Conservation (phyloP, 2,113 vertebrate genomes). For the Aegotheles bennettii region DNA sequence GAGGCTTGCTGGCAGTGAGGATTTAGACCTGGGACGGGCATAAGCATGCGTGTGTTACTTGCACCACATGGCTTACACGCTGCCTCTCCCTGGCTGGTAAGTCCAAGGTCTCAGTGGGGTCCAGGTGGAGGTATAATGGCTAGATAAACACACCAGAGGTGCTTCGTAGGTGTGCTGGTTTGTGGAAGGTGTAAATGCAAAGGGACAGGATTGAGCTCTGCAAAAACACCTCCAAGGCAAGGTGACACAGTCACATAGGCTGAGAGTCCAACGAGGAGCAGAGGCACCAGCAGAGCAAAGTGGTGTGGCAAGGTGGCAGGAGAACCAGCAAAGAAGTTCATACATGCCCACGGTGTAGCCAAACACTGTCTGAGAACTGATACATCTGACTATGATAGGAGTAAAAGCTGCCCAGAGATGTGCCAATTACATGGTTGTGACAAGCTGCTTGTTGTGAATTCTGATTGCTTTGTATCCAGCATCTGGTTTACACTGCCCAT, state of each 20-base stretch:
- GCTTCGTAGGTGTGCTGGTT: neutral
- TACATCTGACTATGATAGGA: neutral
- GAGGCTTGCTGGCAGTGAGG: neutral
- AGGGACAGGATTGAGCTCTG: neutral
- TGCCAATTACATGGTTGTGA: neutral
- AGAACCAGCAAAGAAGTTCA: neutral
- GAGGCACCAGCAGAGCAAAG: neutral
- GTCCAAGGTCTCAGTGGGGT: neutral
- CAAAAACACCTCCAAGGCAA: neutral
- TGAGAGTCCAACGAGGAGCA: neutral
- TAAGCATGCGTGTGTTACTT: accelerated
- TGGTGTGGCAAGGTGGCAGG: neutral
- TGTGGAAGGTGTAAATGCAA: neutral
- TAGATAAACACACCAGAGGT: neutral
- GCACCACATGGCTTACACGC: neutral
- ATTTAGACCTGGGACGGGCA: neutral
- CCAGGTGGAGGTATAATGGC: neutral
- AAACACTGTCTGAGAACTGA: neutral
- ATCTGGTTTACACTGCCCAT: neutral
- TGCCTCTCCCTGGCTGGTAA: neutral
- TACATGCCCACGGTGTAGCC: neutral
- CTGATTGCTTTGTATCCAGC: neutral
- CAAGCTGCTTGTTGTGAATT: neutral
- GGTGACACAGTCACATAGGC: accelerated
- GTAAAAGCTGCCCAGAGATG: neutral